Base-by-base conservation (phyloP, 2,113 vertebrate genomes). In the Larimichthys polyactis region DNA sequence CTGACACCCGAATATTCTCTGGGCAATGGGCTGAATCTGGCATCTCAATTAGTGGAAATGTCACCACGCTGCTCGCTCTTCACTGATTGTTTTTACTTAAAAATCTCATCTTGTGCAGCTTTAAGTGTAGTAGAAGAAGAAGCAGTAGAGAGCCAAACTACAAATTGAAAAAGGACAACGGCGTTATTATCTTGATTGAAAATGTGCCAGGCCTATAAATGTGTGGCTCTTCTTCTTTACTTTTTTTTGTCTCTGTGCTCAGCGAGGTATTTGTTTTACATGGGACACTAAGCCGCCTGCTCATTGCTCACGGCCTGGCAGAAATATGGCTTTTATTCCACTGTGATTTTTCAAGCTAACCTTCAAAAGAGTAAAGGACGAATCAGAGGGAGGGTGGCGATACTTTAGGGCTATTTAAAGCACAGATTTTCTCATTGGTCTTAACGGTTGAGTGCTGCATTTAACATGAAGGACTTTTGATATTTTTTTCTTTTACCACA, bases 101-200 rank as follows among this genome's bases (percentile, higher is more conserved):
- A 46, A 64, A 75, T 43, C 64, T 70, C 32, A 19, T 69, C 40
- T 15, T 4, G 63, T 51, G 68, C 55, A 36, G 60, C 57, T 57
- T 46, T 59, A 73, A 82, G 44, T 16, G 5, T 16, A 36, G 43
- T 2, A 40, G 46, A 59, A 51, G 46, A 59, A 51, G 24, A 27
- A n/a, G 73, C 0, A 48, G 20, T 12, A 40, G 5, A 75, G 74
- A 75, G 74, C 48, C 48, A 60, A 71, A 69, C 66, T 3, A 22
- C 54, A 71, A 48, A 73, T 55, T 62, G 14, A 79, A 75, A 71
- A 62, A n/a, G 46, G 67, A 16, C 55, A 78, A 76, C 15, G 19
- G 19, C 58, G 14, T 75, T 82, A 77, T 82, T 78, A 78, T 77
- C 69, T 81, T 58, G 75, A 86, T 12, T 81, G 77, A 75, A 77